phyloP scores from a whole-genome alignment of 2,888 invertebrate species.

The Elmis aenea region DNA sequence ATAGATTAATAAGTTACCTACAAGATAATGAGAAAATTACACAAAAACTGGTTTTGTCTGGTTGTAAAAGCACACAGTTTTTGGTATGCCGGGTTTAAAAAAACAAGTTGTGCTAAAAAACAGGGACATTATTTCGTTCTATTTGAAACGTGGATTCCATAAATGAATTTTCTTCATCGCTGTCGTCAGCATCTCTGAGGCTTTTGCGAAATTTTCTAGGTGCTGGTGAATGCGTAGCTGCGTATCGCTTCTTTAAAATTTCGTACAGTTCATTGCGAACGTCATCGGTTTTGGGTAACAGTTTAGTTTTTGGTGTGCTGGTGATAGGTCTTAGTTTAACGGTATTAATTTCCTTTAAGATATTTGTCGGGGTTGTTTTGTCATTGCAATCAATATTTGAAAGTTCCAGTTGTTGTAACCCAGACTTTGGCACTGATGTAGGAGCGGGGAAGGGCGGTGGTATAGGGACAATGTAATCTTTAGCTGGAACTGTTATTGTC shows the following conservation, averaged over 20 bases:
- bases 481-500: too few relatives aligned
- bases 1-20: too few relatives aligned
- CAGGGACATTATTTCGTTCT: too few relatives aligned
- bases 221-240: constrained; percentile 34
- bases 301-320: constrained; percentile 10
- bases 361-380: not conserved
- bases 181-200: not conserved
- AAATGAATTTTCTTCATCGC: constrained; percentile 6
- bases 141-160: too few relatives aligned
- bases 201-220: too few relatives aligned
- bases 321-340: constrained; percentile 19
- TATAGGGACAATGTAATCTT: constrained; percentile 6
- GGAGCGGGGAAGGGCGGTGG: constrained; percentile 12
- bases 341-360: constrained; percentile 11
- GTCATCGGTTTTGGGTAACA: constrained; percentile 22
- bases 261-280: constrained; percentile 29
- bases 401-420: too few relatives aligned
- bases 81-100: too few relatives aligned
- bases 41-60: too few relatives aligned
- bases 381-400: not conserved
- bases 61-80: too few relatives aligned
- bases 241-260: constrained; percentile 30
- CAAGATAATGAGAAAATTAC: too few relatives aligned
- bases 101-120: too few relatives aligned
- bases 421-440: not conserved